Percentiles rank a stretch among this genome's conserved stretches.
Evolutionary conservation across 2,113 vertebrate species (phyloP).

Genomic region (Beaufortia kweichowensis): DNA sequence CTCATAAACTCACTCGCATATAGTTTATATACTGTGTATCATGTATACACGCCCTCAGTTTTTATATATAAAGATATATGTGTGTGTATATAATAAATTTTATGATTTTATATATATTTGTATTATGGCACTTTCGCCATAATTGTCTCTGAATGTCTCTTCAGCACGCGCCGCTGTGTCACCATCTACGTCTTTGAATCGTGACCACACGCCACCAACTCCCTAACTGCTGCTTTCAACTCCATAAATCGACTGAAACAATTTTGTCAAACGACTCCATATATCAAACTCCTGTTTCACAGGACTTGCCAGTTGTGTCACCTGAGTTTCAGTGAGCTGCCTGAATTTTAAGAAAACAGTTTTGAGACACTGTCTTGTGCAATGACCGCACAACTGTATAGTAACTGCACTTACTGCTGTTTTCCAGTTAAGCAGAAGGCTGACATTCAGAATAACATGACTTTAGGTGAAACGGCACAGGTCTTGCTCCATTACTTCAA

Average conservation of each 20-base stretch:
- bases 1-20: too few species aligned
- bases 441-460: slow-evolving; percentile 41
- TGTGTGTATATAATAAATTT: too few species aligned
- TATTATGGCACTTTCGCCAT: not conserved
- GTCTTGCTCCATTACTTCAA: slow-evolving; percentile 31
- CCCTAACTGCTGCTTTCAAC: slow-evolving; percentile 34
- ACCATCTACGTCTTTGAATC: slow-evolving; percentile 13
- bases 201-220: not conserved
- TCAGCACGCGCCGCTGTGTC: slow-evolving; percentile 19
- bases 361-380: not conserved
- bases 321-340: slow-evolving; percentile 14
- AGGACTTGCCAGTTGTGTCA: slow-evolving; percentile 20
- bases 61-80: slow-evolving; percentile 28
- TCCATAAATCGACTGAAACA: slow-evolving; percentile 31
- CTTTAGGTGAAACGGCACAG: slow-evolving; percentile 31
- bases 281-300: slow-evolving; percentile 29
- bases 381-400: not conserved
- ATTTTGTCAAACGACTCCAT: slow-evolving; percentile 33
- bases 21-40: not conserved
- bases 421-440: slow-evolving; percentile 27
- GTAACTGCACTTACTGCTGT: slow-evolving; percentile 23
- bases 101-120: too few species aligned
- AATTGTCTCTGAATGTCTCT: slow-evolving; percentile 21
- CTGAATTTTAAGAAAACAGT: slow-evolving; percentile 5
- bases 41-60: not conserved